Base-by-base conservation (phyloP, 2,797 vertebrate genomes). In the Malurus leucopterus region DNA sequence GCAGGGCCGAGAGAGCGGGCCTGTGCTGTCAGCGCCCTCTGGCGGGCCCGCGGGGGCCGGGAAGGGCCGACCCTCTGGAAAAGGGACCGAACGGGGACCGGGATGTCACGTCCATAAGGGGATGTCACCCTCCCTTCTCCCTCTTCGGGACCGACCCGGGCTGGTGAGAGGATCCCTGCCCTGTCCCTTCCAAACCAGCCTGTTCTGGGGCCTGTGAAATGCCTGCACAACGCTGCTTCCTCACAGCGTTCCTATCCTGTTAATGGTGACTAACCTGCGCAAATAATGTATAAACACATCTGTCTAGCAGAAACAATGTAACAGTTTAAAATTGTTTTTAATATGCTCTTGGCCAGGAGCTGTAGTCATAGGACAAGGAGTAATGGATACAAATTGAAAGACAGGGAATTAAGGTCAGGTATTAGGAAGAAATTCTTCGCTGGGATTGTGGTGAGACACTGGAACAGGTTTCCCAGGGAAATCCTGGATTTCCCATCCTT, bases 401-500 rank as follows among this genome's bases (percentile, higher is more conserved):
- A 44, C 44, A 5, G 32, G 21, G 32, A 7, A 64, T 26, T 58
- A 15, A 15, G 47, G 34, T 5, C 5, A 15, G 11, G 1, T 43
- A 3, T 29, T 13, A 47, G 22, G 41, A 54, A n/a, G 41, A 49
- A 49, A 61, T 24, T 18, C 8, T 30, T 22, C 15, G 1, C 6
- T 50, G 19, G 24, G 36, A 29, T 23, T 2, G 8, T 23, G 13
- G 23, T 29, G 44, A 29, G 41, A 17, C 41, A 7, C 19, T 15
- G 47, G n/a, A 40, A 21, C 0, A 2, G 6, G 23, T 3, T 74
- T 9, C 27, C n/a, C 19, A 7, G 0, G 0, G 15, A 54, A 41
- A 3, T 7, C 23, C 3, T 1, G 11, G 16, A 32, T 50, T 18
- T 1, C 13, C 49, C 43, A 32, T 29, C 36, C 4, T 49, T 43